Evolutionary conservation across 1,140 invertebrate genomes (phyloP), one percentile per base, ranked within the genome.

Genomic region (Diorhabda sublineata): DNA sequence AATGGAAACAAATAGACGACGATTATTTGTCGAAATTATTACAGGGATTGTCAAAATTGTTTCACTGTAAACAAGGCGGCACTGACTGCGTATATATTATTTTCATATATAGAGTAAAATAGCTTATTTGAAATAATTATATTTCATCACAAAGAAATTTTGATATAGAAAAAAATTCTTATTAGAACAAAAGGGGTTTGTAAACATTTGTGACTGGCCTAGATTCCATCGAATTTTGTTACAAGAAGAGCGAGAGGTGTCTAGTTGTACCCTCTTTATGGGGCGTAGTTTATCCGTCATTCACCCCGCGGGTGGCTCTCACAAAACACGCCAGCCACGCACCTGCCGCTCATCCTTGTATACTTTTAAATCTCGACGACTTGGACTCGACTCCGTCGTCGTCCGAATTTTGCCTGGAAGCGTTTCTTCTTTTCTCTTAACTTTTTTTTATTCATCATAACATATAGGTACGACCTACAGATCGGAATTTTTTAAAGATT

Each of bases 291-390:
- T 57, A 60, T 66, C 69, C 69, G 69, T 70, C 69, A 70, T 70
- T 70, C 64, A 71, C 70, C 70, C 70, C 43, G 70, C 70, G 70
- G 70, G 70, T 71, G 70, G 70, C 60, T 71, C 70, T 68, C 70
- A 64, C 58, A 68, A 71, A 71, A 62, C 69, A 69, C 68, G 68
- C 68, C 64, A 69, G 58, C 68, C 69, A 70, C 64, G 69, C 70
- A 71, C 70, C 70, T 71, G 70, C 70, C 64, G 63, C 67, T 58
- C 67, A 56, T 68, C 60, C 61, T 45, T 59, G 45, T n/a, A 41
- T 47, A 60, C 64, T 69, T 52, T 52, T 69, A 64, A 64, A 64
- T 65, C 62, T 70, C 69, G 58, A 61, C 69, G 43, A 57, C 52
- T 26, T 26, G 26, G 26, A 26, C 26, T 26, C 26, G 26, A 26